Evolutionary conservation across 2,797 vertebrate genomes (phyloP), one percentile per base, ranked within the genome.

Genomic region (Cheirogaleus major): DNA sequence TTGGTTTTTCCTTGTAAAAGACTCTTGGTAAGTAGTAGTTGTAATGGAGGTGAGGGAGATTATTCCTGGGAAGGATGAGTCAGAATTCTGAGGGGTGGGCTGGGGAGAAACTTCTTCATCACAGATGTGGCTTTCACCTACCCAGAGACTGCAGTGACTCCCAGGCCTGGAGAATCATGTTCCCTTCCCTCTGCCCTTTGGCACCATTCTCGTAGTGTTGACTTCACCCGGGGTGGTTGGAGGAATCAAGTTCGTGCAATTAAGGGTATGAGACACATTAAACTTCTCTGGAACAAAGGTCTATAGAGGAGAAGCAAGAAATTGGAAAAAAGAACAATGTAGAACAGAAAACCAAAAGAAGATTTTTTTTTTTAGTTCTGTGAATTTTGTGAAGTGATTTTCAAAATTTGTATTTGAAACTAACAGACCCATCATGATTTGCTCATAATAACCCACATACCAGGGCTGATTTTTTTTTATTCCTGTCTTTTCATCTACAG

Each of bases 321-420:
- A 13, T 41, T 80, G 10, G 14, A 35, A 61, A 67, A 63, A 92
- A 78, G 4, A 94, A 35, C 12, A 83, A 4, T 75, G 5, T 63
- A 59, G 45, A 84, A 48, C 43, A 45, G n/a, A 79, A 96, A 82
- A 59, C 8, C 7, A 94, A 25, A 63, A 48, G 67, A 52, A 52
- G 50, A 52, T 23, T 18, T 35, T 59, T 45, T 48, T 52, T 65
- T 86, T 23, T 61, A 30, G 2, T 83, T 76, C 52, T 83, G 30
- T 69, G 63, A 94, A 79, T 48, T 86, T 91, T 52, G 10, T 61
- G 32, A 61, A n/a, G n/a, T 55, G 27, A 83, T 92, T 63, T 94
- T 27, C 27, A 4, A 12, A 70, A 69, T 75, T 93, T 87, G 3
- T 70, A 76, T 91, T 92, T 75, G 73, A 95, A 93, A 79, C 59